Base-by-base conservation (phyloP, 2,113 vertebrate species). In the Philantomba maxwellii region DNA sequence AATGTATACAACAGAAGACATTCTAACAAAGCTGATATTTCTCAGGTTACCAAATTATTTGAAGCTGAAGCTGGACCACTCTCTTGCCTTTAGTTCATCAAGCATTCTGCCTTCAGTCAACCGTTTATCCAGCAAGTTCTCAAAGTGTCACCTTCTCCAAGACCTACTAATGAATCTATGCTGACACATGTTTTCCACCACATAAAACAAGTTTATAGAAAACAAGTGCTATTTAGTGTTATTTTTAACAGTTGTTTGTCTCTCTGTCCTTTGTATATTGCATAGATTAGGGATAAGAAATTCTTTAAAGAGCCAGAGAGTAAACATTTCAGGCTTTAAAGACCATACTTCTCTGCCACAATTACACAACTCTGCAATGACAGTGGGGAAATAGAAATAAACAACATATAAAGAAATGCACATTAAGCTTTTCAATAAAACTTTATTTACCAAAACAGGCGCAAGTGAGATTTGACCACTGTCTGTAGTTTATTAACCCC, bases 21-120 rank as follows among this genome's bases (percentile, higher is more conserved):
- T 89, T 95, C 70, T 89, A 94, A 81, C 36, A 91, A 93, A 92
- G n/a, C 33, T 94, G n/a, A 17, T 64, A 91, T 83, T 87, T 83
- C n/a, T 89, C n/a, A 94, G 93, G 28, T 60, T 82, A 90, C 11
- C n/a, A 21, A 91, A 78, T 90, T 58, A 95, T 53, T 70, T 94
- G 43, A 80, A 60, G 55, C 25, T 88, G 33, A 93, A 10, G 66
- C 25, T 39, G 26, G 53, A 45, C 39, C 21, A 86, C 60, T 12
- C 39, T 57, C 12, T 73, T 60, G 10, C 23, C 47, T 91, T 87
- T 47, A n/a, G 39, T 60, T 90, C 21, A 45, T 21, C 45, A 85
- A 51, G 21, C n/a, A 70, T 82, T 30, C 49, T 88, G 30, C 30
- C 43, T 90, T 92, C 23, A 4, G 66, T 49, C 51, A 94, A 39